Evolutionary conservation across 2,797 vertebrate species (phyloP), one percentile per base, ranked within the genome.

Genomic region (Myotis findleyi): DNA sequence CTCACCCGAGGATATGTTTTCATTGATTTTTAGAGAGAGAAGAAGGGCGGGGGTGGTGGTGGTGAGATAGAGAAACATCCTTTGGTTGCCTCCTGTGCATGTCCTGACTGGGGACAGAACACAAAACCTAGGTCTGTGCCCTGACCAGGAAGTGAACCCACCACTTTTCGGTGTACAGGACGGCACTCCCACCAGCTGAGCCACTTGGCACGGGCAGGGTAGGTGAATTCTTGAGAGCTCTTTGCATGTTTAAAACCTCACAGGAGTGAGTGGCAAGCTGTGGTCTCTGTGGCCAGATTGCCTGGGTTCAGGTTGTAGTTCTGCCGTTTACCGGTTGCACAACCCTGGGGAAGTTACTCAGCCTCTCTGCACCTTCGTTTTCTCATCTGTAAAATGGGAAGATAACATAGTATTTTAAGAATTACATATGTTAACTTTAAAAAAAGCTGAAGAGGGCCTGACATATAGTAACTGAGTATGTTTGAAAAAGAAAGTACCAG

Each of bases 361-460:
- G 23, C 13, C 14, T 94, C 23, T 86, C 41, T 76, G 49, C 51
- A 17, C 23, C 68, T 90, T 53, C 18, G 55, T 86, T 93, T 81
- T 73, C 77, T 86, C 20, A 71, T 75, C 7, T 82, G 23, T 62
- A 44, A 82, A 75, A 75, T 89, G 71, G 51, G 55, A 79, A 51
- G 41, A 64, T 77, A 51, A 75, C 38, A 30, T 55, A 92, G 38
- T 23, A 82, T 92, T 93, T 86, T 44, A 53, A 77, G 36, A 51
- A 81, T 73, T 20, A 75, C 85, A 30, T 94, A 53, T 7, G 71
- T 76, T 68, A 89, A 41, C 62, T 83, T 96, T 84, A 47, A 53
- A 69, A 69, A 90, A 88, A 82, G 47, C 5, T 5, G 1, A 57
- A 38, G 44, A 76, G 21, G 33, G 18, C n/a, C 27, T 80, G 12